Base-by-base conservation (phyloP, 2,797 vertebrate species). In the Phoeniculus purpureus region DNA sequence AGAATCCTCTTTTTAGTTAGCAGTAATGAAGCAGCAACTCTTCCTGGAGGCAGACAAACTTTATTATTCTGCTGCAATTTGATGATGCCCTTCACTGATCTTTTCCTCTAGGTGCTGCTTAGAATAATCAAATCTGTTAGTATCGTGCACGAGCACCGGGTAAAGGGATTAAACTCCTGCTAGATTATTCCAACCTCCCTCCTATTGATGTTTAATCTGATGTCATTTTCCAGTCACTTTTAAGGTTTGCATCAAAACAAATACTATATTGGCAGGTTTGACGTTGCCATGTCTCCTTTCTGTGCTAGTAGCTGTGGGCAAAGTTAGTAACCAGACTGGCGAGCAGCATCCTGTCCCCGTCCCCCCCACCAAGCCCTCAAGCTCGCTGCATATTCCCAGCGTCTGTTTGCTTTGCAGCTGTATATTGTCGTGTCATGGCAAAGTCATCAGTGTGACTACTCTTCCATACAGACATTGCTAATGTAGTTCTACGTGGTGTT, bases 141-240 rank as follows among this genome's bases (percentile, higher is more conserved):
- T 48, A 15, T 54, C 6, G 14, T 55, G 71, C 88, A 90, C 4
- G 21, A 87, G 82, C 76, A 3, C 71, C 90, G 85, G 86, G 94
- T 94, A 89, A 89, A 86, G 81, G 87, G 94, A 94, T 95, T 96
- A 92, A 95, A 92, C 55, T 78, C 91, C 90, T 96, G 94, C 95
- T 94, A 94, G 95, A 93, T 89, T 89, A 89, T 93, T 94, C 89
- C 67, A 79, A 71, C 56, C 79, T 86, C 64, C 50, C 84, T 91
- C 22, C 50, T 54, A 7, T 10, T 86, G 89, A 43, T 93, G 89
- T 96, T 93, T 89, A 90, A 93, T 58, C 87, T 75, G 50, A 73
- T 89, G 90, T 85, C 65, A 51, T 91, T 92, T 91, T 77, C 82
- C 56, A 59, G 68, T 15, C 88, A 45, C 82, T 87, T 79, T 47